Evolutionary conservation across 2,888 invertebrate species (phyloP).

Genomic region (Acanthococcus lagerstroemiae): DNA sequence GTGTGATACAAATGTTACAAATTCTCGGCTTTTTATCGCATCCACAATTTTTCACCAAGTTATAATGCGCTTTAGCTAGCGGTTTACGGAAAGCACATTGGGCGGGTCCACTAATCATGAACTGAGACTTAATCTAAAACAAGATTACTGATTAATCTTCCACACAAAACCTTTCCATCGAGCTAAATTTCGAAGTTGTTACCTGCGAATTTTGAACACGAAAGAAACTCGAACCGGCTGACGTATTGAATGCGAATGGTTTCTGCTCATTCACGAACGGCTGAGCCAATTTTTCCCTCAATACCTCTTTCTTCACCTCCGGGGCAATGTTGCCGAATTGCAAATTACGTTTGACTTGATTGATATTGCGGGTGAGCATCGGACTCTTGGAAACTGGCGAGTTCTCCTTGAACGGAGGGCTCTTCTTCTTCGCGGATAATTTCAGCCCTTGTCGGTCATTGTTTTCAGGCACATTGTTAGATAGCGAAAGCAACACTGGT

Average conservation of each 20-base stretch:
- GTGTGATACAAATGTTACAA: constrained; percentile 56
- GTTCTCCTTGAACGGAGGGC: constrained; percentile 32
- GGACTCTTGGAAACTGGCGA: constrained; percentile 27
- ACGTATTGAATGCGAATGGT: neutral
- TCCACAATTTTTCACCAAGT: constrained; percentile 44
- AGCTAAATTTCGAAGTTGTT: neutral
- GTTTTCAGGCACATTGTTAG: constrained; percentile 27
- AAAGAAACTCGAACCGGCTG: constrained; percentile 18
- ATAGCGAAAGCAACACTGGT: constrained; percentile 32
- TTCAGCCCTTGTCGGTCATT: neutral
- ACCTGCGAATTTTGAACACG: constrained; percentile 37
- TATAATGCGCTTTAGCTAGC: neutral
- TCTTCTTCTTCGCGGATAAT: constrained; percentile 6
- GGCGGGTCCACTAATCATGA: neutral
- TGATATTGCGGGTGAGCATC: constrained; percentile 7
- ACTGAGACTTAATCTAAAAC: constrained; percentile 18
- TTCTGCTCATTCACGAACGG: neutral
- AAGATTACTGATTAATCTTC: neutral
- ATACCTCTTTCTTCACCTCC: constrained; percentile 44
- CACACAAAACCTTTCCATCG: no score
- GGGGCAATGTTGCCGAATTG: constrained; percentile 44
- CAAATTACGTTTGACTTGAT: constrained; percentile 23
- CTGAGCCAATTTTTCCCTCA: neutral
- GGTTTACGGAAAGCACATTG: constrained; percentile 15
- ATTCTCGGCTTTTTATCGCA: constrained; percentile 58